Percentiles rank a stretch among this genome's conserved stretches.
Conservation (phyloP, 2,888 invertebrate species). For the Eucera pruinosa region DNA sequence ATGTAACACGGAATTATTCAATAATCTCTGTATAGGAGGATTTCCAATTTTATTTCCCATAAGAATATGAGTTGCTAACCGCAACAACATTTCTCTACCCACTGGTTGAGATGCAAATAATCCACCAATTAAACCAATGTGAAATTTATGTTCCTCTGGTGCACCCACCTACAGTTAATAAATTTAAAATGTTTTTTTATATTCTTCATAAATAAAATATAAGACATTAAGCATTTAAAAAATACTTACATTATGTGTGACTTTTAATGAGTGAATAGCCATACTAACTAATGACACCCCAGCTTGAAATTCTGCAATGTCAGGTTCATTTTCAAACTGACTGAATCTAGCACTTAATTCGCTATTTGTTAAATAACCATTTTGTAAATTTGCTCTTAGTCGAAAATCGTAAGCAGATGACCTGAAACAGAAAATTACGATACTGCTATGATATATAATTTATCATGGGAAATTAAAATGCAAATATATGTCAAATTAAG, state of each 20-base stretch:
- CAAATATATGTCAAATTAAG: slow-evolving; percentile 2
- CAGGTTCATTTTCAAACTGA: slow-evolving; percentile 89
- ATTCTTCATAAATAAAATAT: background rate
- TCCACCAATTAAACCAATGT: slow-evolving; percentile 93
- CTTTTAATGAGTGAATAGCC: slow-evolving; percentile 89
- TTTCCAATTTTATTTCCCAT: slow-evolving; percentile 90
- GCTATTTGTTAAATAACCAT: slow-evolving; percentile 80
- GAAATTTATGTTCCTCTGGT: slow-evolving; percentile 92
- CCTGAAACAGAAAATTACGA: slow-evolving; percentile 69
- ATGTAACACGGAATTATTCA: slow-evolving; percentile 91
- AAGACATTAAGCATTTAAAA: background rate
- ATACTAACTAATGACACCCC: slow-evolving; percentile 89
- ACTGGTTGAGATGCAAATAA: slow-evolving; percentile 92
- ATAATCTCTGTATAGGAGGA: slow-evolving; percentile 87
- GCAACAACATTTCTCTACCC: slow-evolving; percentile 92
- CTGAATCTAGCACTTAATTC: slow-evolving; percentile 88
- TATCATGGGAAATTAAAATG: background rate
- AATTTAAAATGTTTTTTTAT: slow-evolving; percentile 13
- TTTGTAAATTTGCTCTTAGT: slow-evolving; percentile 82
- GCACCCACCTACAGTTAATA: slow-evolving; percentile 87
- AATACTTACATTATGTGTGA: slow-evolving; percentile 89
- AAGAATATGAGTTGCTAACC: slow-evolving; percentile 92
- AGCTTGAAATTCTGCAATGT: slow-evolving; percentile 89
- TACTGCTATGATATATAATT: background rate
- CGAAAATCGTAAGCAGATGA: slow-evolving; percentile 92